These are phyloP conservation scores for Portevinia maculata DNA, from an alignment of 2,888 invertebrate species.

Conservation along the genomic window DNA sequence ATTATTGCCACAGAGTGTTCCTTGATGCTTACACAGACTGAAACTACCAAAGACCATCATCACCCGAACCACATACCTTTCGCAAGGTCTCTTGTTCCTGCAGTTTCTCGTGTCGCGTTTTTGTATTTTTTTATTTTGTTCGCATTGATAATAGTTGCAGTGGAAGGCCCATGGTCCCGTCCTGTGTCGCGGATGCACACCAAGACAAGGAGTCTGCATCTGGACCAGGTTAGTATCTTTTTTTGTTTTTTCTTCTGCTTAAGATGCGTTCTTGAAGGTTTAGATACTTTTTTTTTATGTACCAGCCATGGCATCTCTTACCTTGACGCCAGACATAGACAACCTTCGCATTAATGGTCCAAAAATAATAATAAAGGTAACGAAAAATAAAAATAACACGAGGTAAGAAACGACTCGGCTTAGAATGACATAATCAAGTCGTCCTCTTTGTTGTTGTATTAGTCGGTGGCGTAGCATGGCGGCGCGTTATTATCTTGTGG, in stretches of 20 bases:
- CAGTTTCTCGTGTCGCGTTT: constrained; percentile 28
- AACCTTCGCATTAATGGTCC: constrained; percentile 73
- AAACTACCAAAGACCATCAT: constrained; percentile 27
- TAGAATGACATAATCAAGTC: constrained; percentile 74
- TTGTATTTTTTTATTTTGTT: constrained; percentile 21
- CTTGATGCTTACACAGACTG: constrained; percentile 7
- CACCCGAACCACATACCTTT: constrained; percentile 40
- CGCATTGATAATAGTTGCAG: constrained; percentile 51
- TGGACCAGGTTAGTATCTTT: constrained; percentile 52
- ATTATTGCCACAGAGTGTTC: constrained; percentile 29
- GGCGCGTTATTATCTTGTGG: constrained; percentile 45
- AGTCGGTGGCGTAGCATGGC: constrained; percentile 18
- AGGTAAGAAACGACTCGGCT: constrained; percentile 42
- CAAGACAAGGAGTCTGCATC: constrained; percentile 52
- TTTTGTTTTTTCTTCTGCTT: constrained; percentile 4
- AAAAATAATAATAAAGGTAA: constrained; percentile 62
- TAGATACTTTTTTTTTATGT: constrained; percentile 37
- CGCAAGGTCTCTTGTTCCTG: constrained; percentile 49
- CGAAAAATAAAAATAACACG: constrained; percentile 41
- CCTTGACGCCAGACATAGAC: constrained; percentile 73
- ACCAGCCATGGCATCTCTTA: constrained; percentile 30
- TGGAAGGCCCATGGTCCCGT: constrained; percentile 37
- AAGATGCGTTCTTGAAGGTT: constrained; percentile 39
- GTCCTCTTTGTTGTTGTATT: constrained; percentile 63
- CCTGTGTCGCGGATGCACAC: constrained; percentile 54